A percentile compares a stretch with the other conserved stretches of the same genome.
phyloP scores from a whole-genome alignment of 2,888 invertebrate genomes.

The Orchesella flavescens region DNA sequence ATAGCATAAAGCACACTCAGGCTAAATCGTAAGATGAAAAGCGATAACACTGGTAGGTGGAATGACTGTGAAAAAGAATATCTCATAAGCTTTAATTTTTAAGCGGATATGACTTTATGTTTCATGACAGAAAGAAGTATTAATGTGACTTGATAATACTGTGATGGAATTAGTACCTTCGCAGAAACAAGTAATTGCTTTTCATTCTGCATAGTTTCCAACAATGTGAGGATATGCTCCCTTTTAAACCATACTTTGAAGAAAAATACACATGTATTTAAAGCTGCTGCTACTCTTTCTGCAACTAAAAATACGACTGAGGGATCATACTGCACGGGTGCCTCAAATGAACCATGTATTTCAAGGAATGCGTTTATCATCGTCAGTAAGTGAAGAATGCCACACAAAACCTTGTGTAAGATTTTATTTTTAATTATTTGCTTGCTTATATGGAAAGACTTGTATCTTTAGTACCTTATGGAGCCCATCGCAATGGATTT shows the following conservation, averaged over 20 bases:
- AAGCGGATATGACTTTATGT: neutral
- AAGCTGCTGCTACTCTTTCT: neutral
- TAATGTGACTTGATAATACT: too few species aligned
- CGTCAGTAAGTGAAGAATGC: neutral
- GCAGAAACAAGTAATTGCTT: neutral
- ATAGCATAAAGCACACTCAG: neutral
- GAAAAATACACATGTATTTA: neutral
- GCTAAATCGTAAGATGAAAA: neutral
- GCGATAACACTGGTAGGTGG: neutral
- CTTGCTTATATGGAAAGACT: neutral
- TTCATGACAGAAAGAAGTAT: too few species aligned
- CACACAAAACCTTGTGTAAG: neutral
- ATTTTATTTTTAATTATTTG: neutral
- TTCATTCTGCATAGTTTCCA: neutral
- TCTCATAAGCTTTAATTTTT: neutral
- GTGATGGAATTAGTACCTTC: neutral
- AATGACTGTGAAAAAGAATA: neutral
- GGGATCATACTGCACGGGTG: neutral
- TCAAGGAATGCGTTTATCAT: neutral
- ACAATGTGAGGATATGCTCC: neutral
- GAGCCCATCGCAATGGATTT: neutral
- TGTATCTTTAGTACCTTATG: neutral
- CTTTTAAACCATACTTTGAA: neutral
- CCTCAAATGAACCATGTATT: neutral
- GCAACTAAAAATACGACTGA: neutral